Evolutionary conservation across 2,888 invertebrate genomes (phyloP).

Genomic region (Chrysolina americana): DNA sequence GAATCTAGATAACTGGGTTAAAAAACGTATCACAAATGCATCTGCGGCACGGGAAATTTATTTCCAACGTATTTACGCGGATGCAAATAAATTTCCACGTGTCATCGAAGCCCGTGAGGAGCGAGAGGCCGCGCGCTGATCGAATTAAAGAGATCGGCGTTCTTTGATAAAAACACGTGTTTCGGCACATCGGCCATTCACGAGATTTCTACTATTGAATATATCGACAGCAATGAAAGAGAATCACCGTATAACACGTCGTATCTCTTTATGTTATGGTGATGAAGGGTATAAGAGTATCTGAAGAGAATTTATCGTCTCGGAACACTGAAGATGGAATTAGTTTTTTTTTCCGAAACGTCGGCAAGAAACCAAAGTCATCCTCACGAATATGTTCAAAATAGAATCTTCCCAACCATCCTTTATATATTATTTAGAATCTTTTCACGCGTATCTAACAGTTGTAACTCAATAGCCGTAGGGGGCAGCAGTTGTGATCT

Average conservation of each 20-base stretch:
- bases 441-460: too few species aligned
- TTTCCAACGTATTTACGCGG: background rate
- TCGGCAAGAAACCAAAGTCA: too few species aligned
- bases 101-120: conserved; percentile 1
- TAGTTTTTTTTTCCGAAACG: too few species aligned
- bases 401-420: too few species aligned
- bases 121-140: background rate
- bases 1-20: background rate
- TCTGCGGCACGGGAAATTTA: background rate
- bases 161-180: conserved; percentile 20
- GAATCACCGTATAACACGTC: too few species aligned
- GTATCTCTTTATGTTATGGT: too few species aligned
- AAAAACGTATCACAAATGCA: background rate
- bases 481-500: too few species aligned
- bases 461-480: too few species aligned
- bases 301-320: background rate
- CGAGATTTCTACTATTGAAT: conserved; percentile 1
- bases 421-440: too few species aligned
- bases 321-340: background rate
- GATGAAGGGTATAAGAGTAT: too few species aligned
- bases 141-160: conserved; percentile 8
- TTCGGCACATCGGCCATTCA: background rate
- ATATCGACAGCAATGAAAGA: too few species aligned
- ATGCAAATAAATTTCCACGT: conserved; percentile 11
- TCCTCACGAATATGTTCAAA: too few species aligned